Conservation (phyloP, 1,140 invertebrate genomes). For the Dendrolimus punctatus region DNA sequence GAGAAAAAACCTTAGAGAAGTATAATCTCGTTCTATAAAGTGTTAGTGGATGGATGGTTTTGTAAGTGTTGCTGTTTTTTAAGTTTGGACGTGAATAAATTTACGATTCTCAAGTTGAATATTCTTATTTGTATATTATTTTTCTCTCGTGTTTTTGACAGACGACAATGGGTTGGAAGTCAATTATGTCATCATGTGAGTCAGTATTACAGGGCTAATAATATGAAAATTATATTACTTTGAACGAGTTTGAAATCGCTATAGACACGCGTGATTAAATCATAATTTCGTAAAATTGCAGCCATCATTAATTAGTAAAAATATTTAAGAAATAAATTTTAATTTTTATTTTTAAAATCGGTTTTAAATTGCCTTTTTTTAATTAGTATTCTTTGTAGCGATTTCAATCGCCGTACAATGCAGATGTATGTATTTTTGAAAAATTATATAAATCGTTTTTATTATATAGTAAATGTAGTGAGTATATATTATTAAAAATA, state of each 20-base stretch:
- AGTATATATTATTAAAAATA: not conserved
- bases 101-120: slow-evolving; percentile 28
- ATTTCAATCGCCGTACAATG: slow-evolving; percentile 1
- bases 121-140: slow-evolving; percentile 10
- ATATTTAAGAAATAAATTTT: too few species aligned
- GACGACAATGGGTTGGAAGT: slow-evolving; percentile 28
- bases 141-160: slow-evolving; percentile 19
- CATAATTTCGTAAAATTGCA: not conserved
- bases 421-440: slow-evolving; percentile 21
- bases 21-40: slow-evolving; percentile 43
- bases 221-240: not conserved
- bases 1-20: slow-evolving; percentile 18
- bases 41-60: too few species aligned
- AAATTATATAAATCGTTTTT: slow-evolving; percentile 1
- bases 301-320: not conserved
- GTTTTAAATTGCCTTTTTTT: too few species aligned
- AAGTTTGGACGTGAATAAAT: slow-evolving; percentile 15
- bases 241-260: not conserved
- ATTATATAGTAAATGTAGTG: not conserved
- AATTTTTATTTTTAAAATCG: too few species aligned
- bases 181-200: slow-evolving; percentile 55
- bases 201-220: slow-evolving; percentile 66
- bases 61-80: not conserved
- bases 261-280: not conserved
- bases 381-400: not conserved